Base-by-base conservation (phyloP, 2,797 vertebrate genomes). In the Enteromius trimaculatus region DNA sequence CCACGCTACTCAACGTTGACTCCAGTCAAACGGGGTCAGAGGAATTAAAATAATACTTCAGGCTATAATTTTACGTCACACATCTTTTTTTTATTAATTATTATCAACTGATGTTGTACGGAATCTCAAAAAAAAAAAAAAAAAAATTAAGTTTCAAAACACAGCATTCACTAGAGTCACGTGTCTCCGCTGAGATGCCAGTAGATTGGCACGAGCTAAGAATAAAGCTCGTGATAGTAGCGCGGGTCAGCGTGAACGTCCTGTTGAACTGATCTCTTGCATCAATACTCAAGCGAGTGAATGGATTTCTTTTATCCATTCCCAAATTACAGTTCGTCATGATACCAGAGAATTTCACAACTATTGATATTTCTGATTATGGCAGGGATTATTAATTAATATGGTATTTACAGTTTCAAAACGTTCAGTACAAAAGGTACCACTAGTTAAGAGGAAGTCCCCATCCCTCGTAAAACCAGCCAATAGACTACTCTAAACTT, bases 21-120 rank as follows among this genome's bases (percentile, higher is more conserved):
- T 62, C 64, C 49, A 82, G 9, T 55, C 49, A 62, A 42, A 51
- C 29, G 86, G 89, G 91, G 91, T 91, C 90, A 89, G 6, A 8
- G n/a, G 14, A 53, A 55, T 47, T 44, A 6, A 37, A 11, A 9
- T 62, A 6, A 69, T 31, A 1, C 7, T 29, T 60, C 1, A 64
- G 19, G 4, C 29, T 17, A 42, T 26, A 51, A 31, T 47, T 31
- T 19, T 7, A 26, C 29, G 1, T 23, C 19, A 42, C 49, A 37
- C 19, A 26, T 69, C 34, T 31, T 1, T 1, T 49, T 42, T 23
- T 49, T 51, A 31, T 74, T 39, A 37, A 23, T 21, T 65, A 37
- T n/a, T 1, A 62, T 53, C 7, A 16, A 31, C 1, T 2, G 21
- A 34, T 19, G 26, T 14, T 62, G 4, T 31, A 34, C n/a, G 1